Percentiles rank a stretch among this genome's conserved stretches.
Evolutionary conservation across 1,140 invertebrate genomes (phyloP).

Genomic region (Eueides isabella): DNA sequence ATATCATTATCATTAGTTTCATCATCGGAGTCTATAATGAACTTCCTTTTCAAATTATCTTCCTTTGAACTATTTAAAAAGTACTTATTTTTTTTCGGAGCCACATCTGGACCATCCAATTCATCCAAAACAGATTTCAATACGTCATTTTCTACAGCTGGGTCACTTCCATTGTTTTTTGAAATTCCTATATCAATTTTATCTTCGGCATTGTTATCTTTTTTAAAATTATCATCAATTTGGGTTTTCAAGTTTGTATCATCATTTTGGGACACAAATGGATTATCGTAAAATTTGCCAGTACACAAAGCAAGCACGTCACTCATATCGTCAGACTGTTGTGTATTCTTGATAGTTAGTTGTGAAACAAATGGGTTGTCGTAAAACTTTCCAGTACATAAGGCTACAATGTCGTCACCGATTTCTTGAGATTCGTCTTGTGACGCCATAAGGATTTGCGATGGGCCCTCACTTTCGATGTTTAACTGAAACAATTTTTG

Average conservation of each 20-base stretch:
- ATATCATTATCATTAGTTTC: conserved; percentile 62
- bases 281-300: conserved; percentile 72
- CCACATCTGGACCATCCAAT: conserved; percentile 61
- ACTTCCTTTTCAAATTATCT: conserved; percentile 58
- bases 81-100: conserved; percentile 61
- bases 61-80: conserved; percentile 44
- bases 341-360: conserved; percentile 13
- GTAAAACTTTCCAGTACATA: conserved; percentile 75
- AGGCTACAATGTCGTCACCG: conserved; percentile 61
- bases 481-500: conserved; percentile 16
- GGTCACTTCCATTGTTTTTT: not conserved
- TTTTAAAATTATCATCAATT: conserved; percentile 23
- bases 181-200: conserved; percentile 37
- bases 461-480: conserved; percentile 48
- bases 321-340: conserved; percentile 28
- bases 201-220: not conserved
- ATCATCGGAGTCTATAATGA: conserved; percentile 80
- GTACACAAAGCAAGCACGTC: conserved; percentile 66
- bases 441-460: conserved; percentile 48
- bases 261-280: conserved; percentile 56
- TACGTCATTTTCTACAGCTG: conserved; percentile 40
- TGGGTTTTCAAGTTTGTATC: not conserved
- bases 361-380: conserved; percentile 69
- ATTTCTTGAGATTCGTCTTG: conserved; percentile 56
- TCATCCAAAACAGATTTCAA: conserved; percentile 71